Percentiles rank a stretch among this genome's conserved stretches.
These are phyloP conservation scores for Paramisgurnus dabryanus DNA, from an alignment of 2,113 vertebrate genomes.

Conservation along the genomic window DNA sequence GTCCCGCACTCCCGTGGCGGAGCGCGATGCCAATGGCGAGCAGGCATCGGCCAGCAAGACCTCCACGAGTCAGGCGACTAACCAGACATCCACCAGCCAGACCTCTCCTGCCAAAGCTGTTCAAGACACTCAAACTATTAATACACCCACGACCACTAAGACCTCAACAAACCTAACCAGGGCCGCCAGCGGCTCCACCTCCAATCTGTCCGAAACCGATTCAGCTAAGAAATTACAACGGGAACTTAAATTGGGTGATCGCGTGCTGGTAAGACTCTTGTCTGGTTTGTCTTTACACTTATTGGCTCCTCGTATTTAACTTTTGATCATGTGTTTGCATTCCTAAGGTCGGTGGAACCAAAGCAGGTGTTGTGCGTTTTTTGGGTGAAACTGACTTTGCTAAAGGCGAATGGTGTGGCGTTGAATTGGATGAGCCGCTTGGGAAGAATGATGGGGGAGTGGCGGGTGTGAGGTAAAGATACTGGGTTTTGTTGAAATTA, in stretches of 20 bases:
- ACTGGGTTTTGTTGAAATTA: too few species aligned
- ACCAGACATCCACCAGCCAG: slow-evolving; percentile 22
- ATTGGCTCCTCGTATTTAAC: background rate
- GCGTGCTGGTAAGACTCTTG: slow-evolving; percentile 78
- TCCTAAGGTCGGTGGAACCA: slow-evolving; percentile 90
- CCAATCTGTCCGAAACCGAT: slow-evolving; percentile 84
- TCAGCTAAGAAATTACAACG: slow-evolving; percentile 83
- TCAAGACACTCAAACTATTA: slow-evolving; percentile 33
- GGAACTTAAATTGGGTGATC: slow-evolving; percentile 83
- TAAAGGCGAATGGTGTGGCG: slow-evolving; percentile 98
- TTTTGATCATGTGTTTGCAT: background rate
- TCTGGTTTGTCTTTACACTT: background rate
- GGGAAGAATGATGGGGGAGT: slow-evolving; percentile 98
- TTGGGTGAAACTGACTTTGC: slow-evolving; percentile 96
- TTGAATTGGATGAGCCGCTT: slow-evolving; percentile 95
- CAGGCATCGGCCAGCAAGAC: slow-evolving; percentile 58
- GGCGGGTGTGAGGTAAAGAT: slow-evolving; percentile 87
- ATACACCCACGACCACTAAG: slow-evolving; percentile 12
- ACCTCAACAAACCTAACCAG: slow-evolving; percentile 75
- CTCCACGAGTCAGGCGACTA: slow-evolving; percentile 18
- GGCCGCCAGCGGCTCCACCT: slow-evolving; percentile 80
- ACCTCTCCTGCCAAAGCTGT: slow-evolving; percentile 57
- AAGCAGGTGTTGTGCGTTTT: slow-evolving; percentile 95
- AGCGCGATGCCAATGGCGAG: slow-evolving; percentile 82
- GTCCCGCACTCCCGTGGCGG: slow-evolving; percentile 68